Evolutionary conservation across 2,888 invertebrate genomes (phyloP).

Genomic region (Parnassius smintheus): DNA sequence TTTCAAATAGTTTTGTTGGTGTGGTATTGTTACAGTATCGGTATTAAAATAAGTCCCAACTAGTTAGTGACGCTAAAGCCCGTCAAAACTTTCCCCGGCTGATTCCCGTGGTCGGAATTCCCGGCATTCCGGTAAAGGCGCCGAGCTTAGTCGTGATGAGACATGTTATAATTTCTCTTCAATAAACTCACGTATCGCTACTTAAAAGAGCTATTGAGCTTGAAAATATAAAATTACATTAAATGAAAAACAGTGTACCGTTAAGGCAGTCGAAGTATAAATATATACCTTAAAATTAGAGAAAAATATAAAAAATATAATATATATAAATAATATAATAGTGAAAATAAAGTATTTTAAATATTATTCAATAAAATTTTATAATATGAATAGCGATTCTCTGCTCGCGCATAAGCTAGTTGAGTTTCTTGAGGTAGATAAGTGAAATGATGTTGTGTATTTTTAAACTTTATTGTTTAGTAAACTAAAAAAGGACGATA

Average conservation of each 20-base stretch:
- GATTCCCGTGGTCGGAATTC: conserved; percentile 42
- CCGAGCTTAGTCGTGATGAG: conserved; percentile 34
- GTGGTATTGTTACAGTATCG: conserved; percentile 13
- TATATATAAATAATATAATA: too few species aligned
- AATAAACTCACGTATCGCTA: conserved; percentile 7
- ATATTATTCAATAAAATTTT: too few species aligned
- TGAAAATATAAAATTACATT: neutral
- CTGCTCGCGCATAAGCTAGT: too few species aligned
- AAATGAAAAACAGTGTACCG: neutral
- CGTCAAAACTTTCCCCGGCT: conserved; percentile 59
- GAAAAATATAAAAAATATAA: too few species aligned
- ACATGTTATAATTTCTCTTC: conserved; percentile 37
- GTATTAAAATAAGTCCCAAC: conserved; percentile 47
- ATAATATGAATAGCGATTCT: too few species aligned
- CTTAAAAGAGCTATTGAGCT: neutral
- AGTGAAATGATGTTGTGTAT: too few species aligned
- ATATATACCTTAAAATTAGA: too few species aligned
- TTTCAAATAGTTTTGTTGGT: neutral
- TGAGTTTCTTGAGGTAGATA: too few species aligned
- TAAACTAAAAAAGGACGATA: too few species aligned
- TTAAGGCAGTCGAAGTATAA: too few species aligned
- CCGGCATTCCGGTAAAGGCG: conserved; percentile 36
- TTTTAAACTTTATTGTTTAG: too few species aligned
- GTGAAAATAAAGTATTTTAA: too few species aligned
- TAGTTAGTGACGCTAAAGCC: conserved; percentile 52